Conservation (phyloP, 2,888 invertebrate species). For the Melanotus villosus region DNA sequence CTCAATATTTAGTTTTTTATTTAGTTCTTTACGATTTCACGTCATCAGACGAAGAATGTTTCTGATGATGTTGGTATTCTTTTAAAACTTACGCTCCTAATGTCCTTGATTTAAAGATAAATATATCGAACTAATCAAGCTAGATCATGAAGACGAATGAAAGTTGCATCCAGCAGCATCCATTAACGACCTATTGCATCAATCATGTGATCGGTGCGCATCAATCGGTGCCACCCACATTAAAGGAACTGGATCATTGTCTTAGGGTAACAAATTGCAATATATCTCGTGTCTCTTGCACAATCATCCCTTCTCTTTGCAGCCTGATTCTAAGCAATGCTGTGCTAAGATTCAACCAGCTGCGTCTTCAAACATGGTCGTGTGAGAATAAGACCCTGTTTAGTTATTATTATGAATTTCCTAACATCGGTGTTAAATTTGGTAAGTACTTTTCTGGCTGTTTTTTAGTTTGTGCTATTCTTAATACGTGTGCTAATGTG, state of each 20-base stretch:
- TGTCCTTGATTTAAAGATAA: conserved; percentile 21
- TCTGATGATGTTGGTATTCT: conserved; percentile 13
- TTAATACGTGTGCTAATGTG: background rate
- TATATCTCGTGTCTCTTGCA: conserved; percentile 50
- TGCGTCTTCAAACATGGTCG: conserved; percentile 32
- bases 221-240: conserved; percentile 30
- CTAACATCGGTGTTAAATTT: conserved; percentile 40
- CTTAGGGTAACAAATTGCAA: conserved; percentile 54
- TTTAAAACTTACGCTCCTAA: conserved; percentile 9
- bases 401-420: conserved; percentile 44
- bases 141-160: conserved; percentile 10
- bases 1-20: conserved; percentile 4
- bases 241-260: conserved; percentile 32
- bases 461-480: conserved; percentile 14
- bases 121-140: background rate
- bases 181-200: conserved; percentile 31
- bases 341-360: conserved; percentile 41
- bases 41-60: conserved; percentile 25
- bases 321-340: conserved; percentile 43
- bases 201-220: conserved; percentile 28
- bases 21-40: background rate
- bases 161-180: conserved; percentile 15
- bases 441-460: too few relatives aligned
- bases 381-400: conserved; percentile 40
- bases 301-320: conserved; percentile 56